Conservation (phyloP, 30 jellyfish, hydroid and myxozoan species). For the Chrysaora quinquecirrha region DNA sequence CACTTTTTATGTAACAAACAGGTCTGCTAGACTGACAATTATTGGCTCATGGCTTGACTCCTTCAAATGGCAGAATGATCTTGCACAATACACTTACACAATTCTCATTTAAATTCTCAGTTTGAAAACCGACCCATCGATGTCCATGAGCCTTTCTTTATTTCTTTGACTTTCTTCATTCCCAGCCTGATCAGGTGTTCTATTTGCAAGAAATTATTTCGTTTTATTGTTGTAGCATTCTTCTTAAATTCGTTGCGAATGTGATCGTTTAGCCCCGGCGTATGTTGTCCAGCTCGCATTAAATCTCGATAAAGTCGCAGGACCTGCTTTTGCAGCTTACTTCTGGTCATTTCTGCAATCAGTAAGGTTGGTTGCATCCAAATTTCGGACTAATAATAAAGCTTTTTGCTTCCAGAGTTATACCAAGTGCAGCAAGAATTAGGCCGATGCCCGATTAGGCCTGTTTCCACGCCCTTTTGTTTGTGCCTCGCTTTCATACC, state of each 20-base stretch:
- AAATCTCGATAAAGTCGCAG: conserved; percentile 66
- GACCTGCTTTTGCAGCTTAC: conserved; percentile 94
- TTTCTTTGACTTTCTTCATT: conserved; percentile 78
- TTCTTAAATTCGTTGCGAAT: conserved; percentile 80
- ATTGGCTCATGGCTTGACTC: no score
- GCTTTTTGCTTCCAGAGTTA: no score
- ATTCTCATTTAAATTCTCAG: no score
- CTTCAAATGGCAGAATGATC: conserved; percentile 76
- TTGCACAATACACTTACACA: conserved; percentile 56
- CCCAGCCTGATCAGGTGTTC: conserved; percentile 91
- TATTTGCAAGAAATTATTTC: conserved; percentile 78
- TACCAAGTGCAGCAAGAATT: no score
- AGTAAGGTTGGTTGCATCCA: no score
- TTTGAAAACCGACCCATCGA: conserved; percentile 81
- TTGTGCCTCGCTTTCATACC: no score
- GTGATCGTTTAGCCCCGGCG: conserved; percentile 82
- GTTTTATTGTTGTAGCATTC: conserved; percentile 61
- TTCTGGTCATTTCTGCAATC: conserved; percentile 66
- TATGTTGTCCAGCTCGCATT: conserved; percentile 72
- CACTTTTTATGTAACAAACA: no score
- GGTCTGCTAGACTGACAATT: no score
- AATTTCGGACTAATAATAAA: no score
- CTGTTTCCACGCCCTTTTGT: no score
- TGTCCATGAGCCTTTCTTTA: conserved; percentile 77
- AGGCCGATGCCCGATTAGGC: no score